phyloP scores from a whole-genome alignment of 1,140 invertebrate species.

The Anastatus disparis region DNA sequence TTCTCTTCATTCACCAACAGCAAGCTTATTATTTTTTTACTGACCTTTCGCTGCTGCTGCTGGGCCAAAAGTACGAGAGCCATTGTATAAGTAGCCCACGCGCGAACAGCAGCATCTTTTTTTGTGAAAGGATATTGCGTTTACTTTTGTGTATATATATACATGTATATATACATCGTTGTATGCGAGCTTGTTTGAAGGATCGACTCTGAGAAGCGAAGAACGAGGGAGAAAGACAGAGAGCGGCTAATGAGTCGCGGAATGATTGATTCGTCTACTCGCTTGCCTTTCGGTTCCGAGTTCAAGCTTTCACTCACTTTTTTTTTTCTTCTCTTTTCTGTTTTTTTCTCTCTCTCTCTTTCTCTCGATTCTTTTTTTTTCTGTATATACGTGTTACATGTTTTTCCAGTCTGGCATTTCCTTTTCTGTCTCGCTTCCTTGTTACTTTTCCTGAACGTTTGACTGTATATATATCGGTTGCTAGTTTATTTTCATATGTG shows the following conservation, averaged over 20 bases:
- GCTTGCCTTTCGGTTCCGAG: slow-evolving; percentile 28
- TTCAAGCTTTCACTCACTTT: slow-evolving; percentile 54
- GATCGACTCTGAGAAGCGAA: slow-evolving; percentile 3
- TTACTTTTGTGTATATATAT: no score
- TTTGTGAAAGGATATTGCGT: background rate
- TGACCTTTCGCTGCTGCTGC: background rate
- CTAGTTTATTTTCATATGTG: no score
- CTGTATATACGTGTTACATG: slow-evolving; percentile 35
- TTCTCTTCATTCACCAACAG: slow-evolving; percentile 8
- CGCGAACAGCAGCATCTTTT: background rate
- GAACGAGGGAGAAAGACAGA: slow-evolving; percentile 41
- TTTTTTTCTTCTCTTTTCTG: slow-evolving; percentile 30
- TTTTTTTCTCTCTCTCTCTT: slow-evolving; percentile 27
- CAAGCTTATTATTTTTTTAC: slow-evolving; percentile 26
- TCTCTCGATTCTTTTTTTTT: slow-evolving; percentile 33
- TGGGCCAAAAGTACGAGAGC: background rate
- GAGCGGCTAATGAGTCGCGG: slow-evolving; percentile 61
- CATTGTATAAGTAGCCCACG: background rate
- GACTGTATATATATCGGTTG: no score
- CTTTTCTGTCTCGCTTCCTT: slow-evolving; percentile 10
- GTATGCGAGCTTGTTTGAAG: background rate
- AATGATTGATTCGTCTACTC: slow-evolving; percentile 63
- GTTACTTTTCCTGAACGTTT: background rate
- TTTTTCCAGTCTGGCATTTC: slow-evolving; percentile 30
- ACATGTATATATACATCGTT: background rate